Base-by-base conservation (phyloP, 1,140 invertebrate genomes). In the Pissodes strobi region DNA sequence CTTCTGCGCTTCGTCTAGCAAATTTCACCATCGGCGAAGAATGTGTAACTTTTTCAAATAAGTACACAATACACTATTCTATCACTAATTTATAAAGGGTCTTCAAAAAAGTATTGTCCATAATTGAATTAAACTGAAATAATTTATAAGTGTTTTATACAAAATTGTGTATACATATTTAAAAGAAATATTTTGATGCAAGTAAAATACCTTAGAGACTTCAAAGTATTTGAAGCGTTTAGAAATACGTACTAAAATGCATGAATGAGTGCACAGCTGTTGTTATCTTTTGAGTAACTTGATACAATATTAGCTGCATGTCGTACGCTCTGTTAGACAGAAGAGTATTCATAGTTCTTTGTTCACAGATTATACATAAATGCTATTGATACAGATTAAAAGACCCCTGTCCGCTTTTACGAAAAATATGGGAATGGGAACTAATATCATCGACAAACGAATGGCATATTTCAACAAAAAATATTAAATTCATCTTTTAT, bases 361-460 rank as follows among this genome's bases (percentile, higher is more conserved):
- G 66, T 67, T 61, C 65, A 21, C 49, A 57, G 68, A 70, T 70
- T 70, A 70, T 57, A 67, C 66, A 68, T 55, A 60, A 70, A 66
- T 65, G 68, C 69, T 66, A 72, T 72, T 69, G 70, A 72, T 72
- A 69, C 64, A 72, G 69, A 72, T 72, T 69, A 66, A 56, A 59
- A 67, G 65, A 61, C 67, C 67, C 56, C 52, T 64, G 69, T 70
- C 66, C 69, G 56, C 43, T 69, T 51, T 48, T 66, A 53, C 62
- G 52, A 64, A 66, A 60, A 63, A 60, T 58, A 63, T 60, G 61
- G 65, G 68, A 66, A 70, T 67, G 68, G 57, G 60, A 66, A 57
- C 18, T 30, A 65, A 65, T 65, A 65, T 65, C 53, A 52, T 65
- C 46, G 43, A 43, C 38, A 65, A 61, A 38, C 56, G 45, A 66